Conservation (phyloP, 1,140 invertebrate genomes). For the Hyles euphorbiae region DNA sequence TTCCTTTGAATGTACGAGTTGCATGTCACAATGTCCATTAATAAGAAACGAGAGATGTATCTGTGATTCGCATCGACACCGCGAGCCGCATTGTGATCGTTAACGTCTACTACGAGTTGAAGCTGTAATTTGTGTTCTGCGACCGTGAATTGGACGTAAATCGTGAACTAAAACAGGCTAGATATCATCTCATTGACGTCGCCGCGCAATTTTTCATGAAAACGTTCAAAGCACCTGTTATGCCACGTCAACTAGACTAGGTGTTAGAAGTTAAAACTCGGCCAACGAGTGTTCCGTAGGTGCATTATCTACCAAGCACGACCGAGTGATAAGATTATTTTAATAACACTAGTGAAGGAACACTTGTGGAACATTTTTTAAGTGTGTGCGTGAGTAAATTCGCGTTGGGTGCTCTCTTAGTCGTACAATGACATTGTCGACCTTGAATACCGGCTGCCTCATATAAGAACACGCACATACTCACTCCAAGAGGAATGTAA, state of each 20-base stretch:
- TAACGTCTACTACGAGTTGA: slow-evolving; percentile 17
- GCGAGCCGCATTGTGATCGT: slow-evolving; percentile 18
- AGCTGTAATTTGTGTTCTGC: slow-evolving; percentile 20
- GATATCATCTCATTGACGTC: neutral
- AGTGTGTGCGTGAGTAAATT: slow-evolving; percentile 49
- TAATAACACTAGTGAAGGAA: slow-evolving; percentile 37
- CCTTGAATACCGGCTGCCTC: slow-evolving; percentile 66
- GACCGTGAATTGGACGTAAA: slow-evolving; percentile 13
- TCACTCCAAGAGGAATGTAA: slow-evolving; percentile 48
- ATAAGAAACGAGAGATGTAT: slow-evolving; percentile 8
- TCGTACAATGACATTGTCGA: slow-evolving; percentile 72
- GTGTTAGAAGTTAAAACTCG: slow-evolving; percentile 6
- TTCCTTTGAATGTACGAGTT: neutral
- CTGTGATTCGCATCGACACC: slow-evolving; percentile 13
- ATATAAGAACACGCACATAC: slow-evolving; percentile 56
- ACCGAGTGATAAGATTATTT: slow-evolving; percentile 74
- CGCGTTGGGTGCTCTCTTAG: slow-evolving; percentile 54
- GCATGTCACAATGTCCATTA: too few relatives aligned
- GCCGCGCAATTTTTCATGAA: too few relatives aligned
- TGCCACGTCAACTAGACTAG: too few relatives aligned
- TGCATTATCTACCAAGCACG: slow-evolving; percentile 63
- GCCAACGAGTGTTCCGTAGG: slow-evolving; percentile 1
- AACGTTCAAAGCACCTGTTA: too few relatives aligned
- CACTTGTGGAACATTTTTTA: slow-evolving; percentile 24
- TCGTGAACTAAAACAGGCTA: slow-evolving; percentile 10